Conservation (phyloP, 2,113 vertebrate genomes). For the Aix galericulata region DNA sequence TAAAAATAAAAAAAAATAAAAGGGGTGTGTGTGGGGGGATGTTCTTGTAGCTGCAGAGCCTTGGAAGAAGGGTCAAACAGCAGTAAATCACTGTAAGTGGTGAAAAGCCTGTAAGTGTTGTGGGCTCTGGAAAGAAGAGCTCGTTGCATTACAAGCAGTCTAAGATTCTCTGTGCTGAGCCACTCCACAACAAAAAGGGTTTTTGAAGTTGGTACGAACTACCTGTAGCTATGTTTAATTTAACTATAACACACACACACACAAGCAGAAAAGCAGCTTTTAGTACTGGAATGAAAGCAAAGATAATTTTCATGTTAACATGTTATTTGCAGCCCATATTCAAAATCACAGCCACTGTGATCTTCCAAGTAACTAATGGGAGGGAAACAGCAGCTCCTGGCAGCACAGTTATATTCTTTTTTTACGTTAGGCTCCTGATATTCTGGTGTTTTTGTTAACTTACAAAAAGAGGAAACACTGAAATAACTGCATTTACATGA, state of each 20-base stretch:
- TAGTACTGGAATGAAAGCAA: neutral
- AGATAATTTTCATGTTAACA: neutral
- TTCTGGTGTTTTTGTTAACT: neutral
- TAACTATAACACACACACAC: neutral
- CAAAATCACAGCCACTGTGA: neutral
- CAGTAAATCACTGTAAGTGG: conserved; percentile 27
- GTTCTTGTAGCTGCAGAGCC: neutral
- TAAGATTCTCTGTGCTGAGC: neutral
- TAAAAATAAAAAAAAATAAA: neutral
- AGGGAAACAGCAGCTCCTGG: neutral
- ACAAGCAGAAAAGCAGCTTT: neutral
- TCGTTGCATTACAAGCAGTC: conserved; percentile 12
- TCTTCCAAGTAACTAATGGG: neutral
- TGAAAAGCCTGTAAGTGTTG: conserved; percentile 36
- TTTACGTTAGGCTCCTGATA: neutral
- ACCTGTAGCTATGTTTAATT: neutral
- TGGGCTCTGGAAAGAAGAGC: conserved; percentile 3
- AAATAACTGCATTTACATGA: neutral
- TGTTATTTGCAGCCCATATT: neutral
- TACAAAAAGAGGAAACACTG: neutral
- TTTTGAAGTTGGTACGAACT: neutral
- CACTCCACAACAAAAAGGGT: neutral
- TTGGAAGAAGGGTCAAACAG: neutral
- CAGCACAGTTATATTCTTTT: neutral
- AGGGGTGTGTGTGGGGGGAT: neutral